Conservation (phyloP, 2,113 vertebrate species). For the Triplophysa rosa region DNA sequence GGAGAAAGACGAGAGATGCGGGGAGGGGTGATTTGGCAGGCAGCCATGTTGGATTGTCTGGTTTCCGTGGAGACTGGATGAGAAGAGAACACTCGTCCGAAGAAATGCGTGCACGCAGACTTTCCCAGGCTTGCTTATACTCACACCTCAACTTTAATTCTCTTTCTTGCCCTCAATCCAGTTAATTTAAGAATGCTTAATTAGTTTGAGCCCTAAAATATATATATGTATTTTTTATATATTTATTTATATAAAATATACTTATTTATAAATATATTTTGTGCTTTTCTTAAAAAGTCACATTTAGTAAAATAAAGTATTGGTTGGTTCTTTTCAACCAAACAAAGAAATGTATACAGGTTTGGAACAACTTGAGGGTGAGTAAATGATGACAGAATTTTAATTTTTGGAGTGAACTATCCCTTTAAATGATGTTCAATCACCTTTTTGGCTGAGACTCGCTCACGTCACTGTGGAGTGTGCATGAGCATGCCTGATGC, state of each 20-base stretch:
- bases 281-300: neutral
- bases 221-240: no score
- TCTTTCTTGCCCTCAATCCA: slow-evolving; percentile 2
- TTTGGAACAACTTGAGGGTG: no score
- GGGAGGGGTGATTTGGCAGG: slow-evolving; percentile 48
- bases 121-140: slow-evolving; percentile 1
- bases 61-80: slow-evolving; percentile 55
- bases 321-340: no score
- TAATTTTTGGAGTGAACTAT: no score
- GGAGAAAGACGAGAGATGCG: slow-evolving; percentile 35
- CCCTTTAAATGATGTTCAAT: no score
- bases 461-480: no score
- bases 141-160: neutral
- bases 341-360: no score
- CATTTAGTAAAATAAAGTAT: neutral
- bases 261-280: neutral
- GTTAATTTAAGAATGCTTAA: slow-evolving; percentile 1
- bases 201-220: slow-evolving; percentile 11
- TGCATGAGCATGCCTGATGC: no score
- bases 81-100: slow-evolving; percentile 37
- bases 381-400: no score
- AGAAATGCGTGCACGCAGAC: slow-evolving; percentile 4
- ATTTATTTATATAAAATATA: no score
- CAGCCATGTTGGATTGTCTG: slow-evolving; percentile 59
- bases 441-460: no score